Evolutionary conservation across 2,888 invertebrate genomes (phyloP).

Genomic region (Trichogramma evanescens): DNA sequence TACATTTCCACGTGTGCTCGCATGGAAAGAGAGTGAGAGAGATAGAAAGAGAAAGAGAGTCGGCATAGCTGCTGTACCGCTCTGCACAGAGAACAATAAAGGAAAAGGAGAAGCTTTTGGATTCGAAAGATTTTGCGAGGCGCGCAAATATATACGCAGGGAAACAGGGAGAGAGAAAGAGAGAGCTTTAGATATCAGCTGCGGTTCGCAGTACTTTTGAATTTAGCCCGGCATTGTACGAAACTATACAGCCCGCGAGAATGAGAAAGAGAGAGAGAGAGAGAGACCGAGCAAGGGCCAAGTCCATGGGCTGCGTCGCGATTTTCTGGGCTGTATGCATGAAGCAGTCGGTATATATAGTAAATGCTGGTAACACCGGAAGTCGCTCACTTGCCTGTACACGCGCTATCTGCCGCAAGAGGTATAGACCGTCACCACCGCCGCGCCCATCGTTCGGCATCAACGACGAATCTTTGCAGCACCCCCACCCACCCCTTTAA

Average conservation of each 20-base stretch:
- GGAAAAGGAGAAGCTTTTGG: not conserved
- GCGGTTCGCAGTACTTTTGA: constrained; percentile 25
- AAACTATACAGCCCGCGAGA: not conserved
- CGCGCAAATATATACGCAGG: not conserved
- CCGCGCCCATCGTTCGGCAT: too few relatives aligned
- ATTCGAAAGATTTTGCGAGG: not conserved
- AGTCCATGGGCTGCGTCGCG: too few relatives aligned
- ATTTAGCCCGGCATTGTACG: constrained; percentile 31
- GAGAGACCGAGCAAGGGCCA: too few relatives aligned
- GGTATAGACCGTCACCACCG: too few relatives aligned
- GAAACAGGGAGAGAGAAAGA: not conserved
- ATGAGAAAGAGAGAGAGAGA: not conserved
- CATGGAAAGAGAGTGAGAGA: too few relatives aligned
- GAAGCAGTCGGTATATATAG: constrained; percentile 10
- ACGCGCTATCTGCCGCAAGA: not conserved
- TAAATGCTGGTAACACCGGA: constrained; percentile 27
- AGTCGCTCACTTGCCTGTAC: constrained; percentile 40
- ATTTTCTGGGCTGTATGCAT: too few relatives aligned
- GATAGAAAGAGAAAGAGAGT: not conserved
- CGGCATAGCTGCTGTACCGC: too few relatives aligned
- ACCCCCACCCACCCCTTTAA: too few relatives aligned
- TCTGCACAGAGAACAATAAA: not conserved
- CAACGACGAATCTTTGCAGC: too few relatives aligned
- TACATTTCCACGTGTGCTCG: too few relatives aligned
- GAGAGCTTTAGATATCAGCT: not conserved